phyloP scores from a whole-genome alignment of 2,797 vertebrate species.

The Falco peregrinus region DNA sequence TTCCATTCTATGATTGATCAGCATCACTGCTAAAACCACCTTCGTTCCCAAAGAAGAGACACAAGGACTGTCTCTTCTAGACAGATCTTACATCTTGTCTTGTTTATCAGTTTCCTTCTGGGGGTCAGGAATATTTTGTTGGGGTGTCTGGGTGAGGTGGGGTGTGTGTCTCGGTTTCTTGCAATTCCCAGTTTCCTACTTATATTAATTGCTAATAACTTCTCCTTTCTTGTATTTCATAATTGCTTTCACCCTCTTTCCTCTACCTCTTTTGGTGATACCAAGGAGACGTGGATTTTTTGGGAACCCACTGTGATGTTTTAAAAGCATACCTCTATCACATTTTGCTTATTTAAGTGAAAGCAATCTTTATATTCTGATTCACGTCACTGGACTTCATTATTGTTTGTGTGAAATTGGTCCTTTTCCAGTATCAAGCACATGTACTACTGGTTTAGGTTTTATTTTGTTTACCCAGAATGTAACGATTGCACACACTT shows the following conservation, averaged over 20 bases:
- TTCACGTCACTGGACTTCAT: background rate
- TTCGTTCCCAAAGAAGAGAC: background rate
- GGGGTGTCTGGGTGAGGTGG: background rate
- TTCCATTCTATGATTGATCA: conserved; percentile 21
- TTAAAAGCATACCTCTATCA: background rate
- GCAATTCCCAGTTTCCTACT: background rate
- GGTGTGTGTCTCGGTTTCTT: background rate
- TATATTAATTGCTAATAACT: background rate
- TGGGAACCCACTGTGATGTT: background rate
- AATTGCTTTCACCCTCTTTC: background rate
- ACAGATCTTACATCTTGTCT: background rate
- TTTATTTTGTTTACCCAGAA: background rate
- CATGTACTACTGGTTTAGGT: background rate
- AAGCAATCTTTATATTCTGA: background rate
- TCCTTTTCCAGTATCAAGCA: background rate
- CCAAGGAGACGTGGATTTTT: background rate
- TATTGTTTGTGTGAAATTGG: background rate
- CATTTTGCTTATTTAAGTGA: background rate
- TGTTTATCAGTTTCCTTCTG: background rate
- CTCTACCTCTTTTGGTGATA: background rate
- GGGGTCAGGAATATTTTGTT: background rate
- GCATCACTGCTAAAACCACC: background rate
- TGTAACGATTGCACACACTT: background rate
- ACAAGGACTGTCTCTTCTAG: background rate
- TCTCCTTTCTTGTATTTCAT: background rate